Conservation (phyloP, 2,888 invertebrate genomes). For the Apodemia duryi region DNA sequence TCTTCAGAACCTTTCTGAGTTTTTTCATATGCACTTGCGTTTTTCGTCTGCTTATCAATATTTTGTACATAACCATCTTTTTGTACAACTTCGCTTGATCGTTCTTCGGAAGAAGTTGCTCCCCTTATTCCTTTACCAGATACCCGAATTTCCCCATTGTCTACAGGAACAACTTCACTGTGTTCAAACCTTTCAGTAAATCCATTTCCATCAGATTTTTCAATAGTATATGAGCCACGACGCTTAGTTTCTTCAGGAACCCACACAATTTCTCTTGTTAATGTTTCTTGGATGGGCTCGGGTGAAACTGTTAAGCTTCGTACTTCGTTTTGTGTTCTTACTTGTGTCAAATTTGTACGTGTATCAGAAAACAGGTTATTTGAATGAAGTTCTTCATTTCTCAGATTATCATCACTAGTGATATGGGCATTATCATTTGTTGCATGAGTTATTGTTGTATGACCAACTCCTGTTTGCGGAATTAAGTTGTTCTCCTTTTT, state of each 20-base stretch:
- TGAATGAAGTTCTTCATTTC: constrained; percentile 23
- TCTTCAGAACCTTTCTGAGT: constrained; percentile 55
- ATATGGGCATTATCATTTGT: constrained; percentile 6
- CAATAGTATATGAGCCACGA: constrained; percentile 69
- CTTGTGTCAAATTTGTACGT: constrained; percentile 54
- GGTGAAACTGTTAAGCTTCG: constrained; percentile 61
- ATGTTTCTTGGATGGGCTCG: constrained; percentile 58
- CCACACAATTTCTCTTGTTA: constrained; percentile 68
- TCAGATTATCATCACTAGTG: not conserved
- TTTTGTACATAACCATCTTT: constrained; percentile 58
- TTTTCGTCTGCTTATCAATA: constrained; percentile 51
- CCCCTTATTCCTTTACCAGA: constrained; percentile 55
- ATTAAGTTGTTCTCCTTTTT: constrained; percentile 14
- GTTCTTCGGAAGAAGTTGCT: constrained; percentile 47
- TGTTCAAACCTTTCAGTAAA: constrained; percentile 56
- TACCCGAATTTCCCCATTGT: constrained; percentile 53
- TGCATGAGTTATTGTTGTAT: constrained; percentile 7
- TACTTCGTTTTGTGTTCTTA: constrained; percentile 53
- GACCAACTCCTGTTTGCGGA: constrained; percentile 22
- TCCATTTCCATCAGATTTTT: constrained; percentile 51
- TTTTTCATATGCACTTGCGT: constrained; percentile 55
- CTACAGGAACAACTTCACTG: constrained; percentile 57
- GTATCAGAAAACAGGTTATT: constrained; percentile 37
- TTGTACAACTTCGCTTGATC: constrained; percentile 48
- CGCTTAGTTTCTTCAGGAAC: constrained; percentile 59